A percentile compares a stretch with the other conserved stretches of the same genome.
These are phyloP conservation scores for Eurytoma adleriae DNA, from an alignment of 2,888 invertebrate species.

Conservation along the genomic window DNA sequence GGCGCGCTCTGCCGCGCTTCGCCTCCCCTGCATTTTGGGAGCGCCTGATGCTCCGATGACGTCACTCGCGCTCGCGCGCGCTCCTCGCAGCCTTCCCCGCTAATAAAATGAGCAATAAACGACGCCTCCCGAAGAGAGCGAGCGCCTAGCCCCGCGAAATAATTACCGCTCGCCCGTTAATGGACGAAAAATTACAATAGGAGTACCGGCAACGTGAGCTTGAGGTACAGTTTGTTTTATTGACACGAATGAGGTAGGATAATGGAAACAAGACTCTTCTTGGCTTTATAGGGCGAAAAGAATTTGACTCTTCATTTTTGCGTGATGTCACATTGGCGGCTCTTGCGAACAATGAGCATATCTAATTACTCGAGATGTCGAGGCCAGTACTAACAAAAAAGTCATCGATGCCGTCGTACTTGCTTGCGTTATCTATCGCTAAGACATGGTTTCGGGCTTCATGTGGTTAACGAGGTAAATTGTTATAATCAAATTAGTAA, in stretches of 20 bases:
- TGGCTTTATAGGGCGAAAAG: too few species aligned
- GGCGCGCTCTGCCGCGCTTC: background rate
- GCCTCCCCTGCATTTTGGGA: slow-evolving; percentile 22
- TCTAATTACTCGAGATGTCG: too few species aligned
- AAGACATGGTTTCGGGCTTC: too few species aligned
- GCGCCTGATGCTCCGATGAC: slow-evolving; percentile 26
- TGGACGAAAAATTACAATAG: background rate
- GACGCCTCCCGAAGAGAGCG: background rate
- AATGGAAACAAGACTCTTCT: too few species aligned
- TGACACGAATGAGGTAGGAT: too few species aligned
- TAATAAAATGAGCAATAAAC: background rate
- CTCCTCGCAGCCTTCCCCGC: background rate
- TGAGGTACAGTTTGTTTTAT: background rate
- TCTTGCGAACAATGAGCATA: too few species aligned
- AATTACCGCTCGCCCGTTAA: background rate
- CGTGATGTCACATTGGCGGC: too few species aligned
- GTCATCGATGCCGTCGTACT: background rate
- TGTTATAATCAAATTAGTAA: background rate
- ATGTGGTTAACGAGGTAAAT: too few species aligned
- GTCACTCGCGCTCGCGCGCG: slow-evolving; percentile 3
- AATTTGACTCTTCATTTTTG: too few species aligned
- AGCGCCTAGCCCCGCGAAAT: background rate
- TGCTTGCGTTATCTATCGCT: background rate
- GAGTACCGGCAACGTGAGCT: background rate
- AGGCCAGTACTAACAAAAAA: too few species aligned